A percentile compares a stretch with the other conserved stretches of the same genome.
These are phyloP conservation scores for Sparus aurata DNA, from an alignment of 2,797 vertebrate genomes.

Conservation along the genomic window DNA sequence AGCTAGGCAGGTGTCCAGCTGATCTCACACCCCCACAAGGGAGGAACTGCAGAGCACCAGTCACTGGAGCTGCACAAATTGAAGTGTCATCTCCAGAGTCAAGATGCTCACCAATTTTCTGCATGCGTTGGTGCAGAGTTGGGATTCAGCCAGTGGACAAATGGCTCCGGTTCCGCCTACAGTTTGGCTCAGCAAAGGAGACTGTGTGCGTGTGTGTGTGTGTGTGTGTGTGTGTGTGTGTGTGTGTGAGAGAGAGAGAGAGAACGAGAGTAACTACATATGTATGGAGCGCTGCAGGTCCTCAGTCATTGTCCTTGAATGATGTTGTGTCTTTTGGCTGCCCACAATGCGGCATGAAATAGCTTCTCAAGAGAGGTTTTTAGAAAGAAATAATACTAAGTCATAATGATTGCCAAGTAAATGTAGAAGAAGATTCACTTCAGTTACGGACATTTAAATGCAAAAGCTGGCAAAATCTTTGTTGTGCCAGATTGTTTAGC, in stretches of 20 bases:
- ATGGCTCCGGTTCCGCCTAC: slow-evolving; percentile 78
- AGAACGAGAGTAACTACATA: slow-evolving; percentile 19
- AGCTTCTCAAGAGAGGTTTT: slow-evolving; percentile 19
- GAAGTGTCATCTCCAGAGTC: slow-evolving; percentile 86
- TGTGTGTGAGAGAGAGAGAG: slow-evolving; percentile 39
- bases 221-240: slow-evolving; percentile 21
- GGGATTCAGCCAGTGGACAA: slow-evolving; percentile 81
- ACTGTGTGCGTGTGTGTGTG: slow-evolving; percentile 40
- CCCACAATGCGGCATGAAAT: slow-evolving; percentile 14
- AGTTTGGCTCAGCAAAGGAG: slow-evolving; percentile 71
- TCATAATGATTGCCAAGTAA: not conserved
- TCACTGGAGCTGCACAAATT: slow-evolving; percentile 85
- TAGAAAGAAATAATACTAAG: not conserved
- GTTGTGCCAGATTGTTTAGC: not conserved
- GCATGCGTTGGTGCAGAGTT: slow-evolving; percentile 83
- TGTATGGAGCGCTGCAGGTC: slow-evolving; percentile 53
- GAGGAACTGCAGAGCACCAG: slow-evolving; percentile 76
- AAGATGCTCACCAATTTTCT: slow-evolving; percentile 88
- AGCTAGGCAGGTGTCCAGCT: slow-evolving; percentile 83
- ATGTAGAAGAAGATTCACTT: slow-evolving; percentile 7
- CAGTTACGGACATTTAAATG: slow-evolving; percentile 7
- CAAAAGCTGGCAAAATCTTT: not conserved
- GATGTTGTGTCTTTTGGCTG: slow-evolving; percentile 42
- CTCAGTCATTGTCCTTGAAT: slow-evolving; percentile 53
- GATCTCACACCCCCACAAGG: slow-evolving; percentile 81